Evolutionary conservation across 1,140 invertebrate species (phyloP), one percentile per base, ranked within the genome.

Genomic region (Drosophila pectinifera): DNA sequence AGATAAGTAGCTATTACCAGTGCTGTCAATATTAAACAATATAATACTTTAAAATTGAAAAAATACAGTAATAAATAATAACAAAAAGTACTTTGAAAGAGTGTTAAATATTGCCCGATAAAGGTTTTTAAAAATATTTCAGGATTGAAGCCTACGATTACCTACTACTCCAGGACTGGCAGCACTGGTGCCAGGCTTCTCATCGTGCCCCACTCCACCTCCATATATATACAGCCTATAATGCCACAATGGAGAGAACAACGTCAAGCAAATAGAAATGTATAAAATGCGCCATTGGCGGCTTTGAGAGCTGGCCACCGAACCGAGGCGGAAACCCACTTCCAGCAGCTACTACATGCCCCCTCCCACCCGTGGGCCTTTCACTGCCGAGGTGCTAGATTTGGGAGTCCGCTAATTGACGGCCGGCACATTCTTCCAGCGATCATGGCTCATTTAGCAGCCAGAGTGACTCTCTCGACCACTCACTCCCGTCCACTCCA

Each of bases 351-450:
- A 20, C 42, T 28, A 18, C 46, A 5, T n/a, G 3, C 36, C 36
- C 36, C 22, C 22, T 22, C 8, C n/a, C 8, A 20, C n/a, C 31
- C 28, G 48, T 6, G 45, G 42, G 45, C 77, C 83, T 86, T 86
- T 86, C 82, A 86, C 82, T 67, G 75, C 88, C 75, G 79, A 86
- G 83, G 79, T 86, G 82, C 61, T 83, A 86, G 83, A 88, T 86
- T 86, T 82, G 69, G 39, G 65, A 72, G 49, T 8, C 24, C 41
- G 82, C 83, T 86, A 86, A 86, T 86, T 86, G 82, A 64, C 58
- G 59, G 72, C 58, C 63, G n/a, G 26, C 34, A 24, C 39, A 55
- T 48, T 49, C 73, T 57, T 75, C 42, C 65, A 16, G 34, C 68
- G 64, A 72, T 72, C 68, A 65, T 43, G 64, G 64, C 64, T 68